These are phyloP conservation scores for Cepaea hortensis DNA, from an alignment of 2,888 invertebrate genomes.

Conservation along the genomic window DNA sequence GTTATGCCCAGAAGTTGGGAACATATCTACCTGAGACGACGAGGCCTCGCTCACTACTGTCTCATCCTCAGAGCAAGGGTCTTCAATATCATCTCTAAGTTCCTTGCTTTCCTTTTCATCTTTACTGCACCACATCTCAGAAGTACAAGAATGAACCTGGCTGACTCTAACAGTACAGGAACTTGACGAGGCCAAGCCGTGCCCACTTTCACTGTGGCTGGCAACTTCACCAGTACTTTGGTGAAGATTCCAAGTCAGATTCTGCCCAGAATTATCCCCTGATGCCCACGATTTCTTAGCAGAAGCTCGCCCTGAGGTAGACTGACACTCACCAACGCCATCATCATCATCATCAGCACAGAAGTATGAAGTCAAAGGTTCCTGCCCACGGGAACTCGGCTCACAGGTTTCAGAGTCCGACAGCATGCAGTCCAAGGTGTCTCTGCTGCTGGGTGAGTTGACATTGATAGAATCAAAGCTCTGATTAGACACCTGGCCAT, in stretches of 20 bases:
- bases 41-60: constrained; percentile 18
- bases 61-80: not conserved
- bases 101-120: not conserved
- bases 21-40: constrained; percentile 6
- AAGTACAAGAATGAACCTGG: constrained; percentile 11
- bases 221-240: not conserved
- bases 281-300: not conserved
- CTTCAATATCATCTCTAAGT: not conserved
- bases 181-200: constrained; percentile 1
- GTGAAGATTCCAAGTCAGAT: constrained; percentile 29
- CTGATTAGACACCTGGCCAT: constrained; percentile 44
- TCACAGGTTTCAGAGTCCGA: constrained; percentile 45
- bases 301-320: constrained; percentile 17
- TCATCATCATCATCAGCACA: constrained; percentile 20
- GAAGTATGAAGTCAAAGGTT: constrained; percentile 12
- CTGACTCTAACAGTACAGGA: not conserved
- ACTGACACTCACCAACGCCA: constrained; percentile 35
- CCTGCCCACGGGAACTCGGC: not conserved
- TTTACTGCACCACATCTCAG: constrained; percentile 8
- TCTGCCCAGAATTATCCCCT: constrained; percentile 3
- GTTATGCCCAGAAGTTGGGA: not conserved
- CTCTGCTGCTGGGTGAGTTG: constrained; percentile 46
- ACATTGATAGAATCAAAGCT: constrained; percentile 47
- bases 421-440: constrained; percentile 38
- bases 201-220: not conserved